Percentiles rank a stretch among this genome's conserved stretches.
phyloP scores from a whole-genome alignment of 2,113 vertebrate genomes.

The Halichoerus grypus region DNA sequence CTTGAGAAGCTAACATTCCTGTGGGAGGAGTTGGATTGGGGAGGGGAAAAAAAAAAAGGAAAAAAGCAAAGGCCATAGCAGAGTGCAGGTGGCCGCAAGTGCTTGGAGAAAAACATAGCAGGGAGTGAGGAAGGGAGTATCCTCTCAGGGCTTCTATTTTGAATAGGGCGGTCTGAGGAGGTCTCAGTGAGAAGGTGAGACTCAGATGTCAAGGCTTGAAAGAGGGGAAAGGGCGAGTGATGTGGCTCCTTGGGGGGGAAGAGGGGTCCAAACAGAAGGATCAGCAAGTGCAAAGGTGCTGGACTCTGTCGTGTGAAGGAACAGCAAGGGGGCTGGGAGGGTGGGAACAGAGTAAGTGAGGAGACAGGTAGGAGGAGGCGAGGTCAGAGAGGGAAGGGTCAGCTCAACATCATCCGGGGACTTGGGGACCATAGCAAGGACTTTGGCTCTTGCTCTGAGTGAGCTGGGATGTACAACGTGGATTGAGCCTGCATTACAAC shows the following conservation, averaged over 20 bases:
- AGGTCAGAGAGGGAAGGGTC: neutral
- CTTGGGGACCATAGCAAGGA: neutral
- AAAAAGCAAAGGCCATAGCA: neutral
- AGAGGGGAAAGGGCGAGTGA: too few relatives aligned
- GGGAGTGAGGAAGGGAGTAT: neutral
- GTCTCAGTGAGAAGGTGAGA: neutral
- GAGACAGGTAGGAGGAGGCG: neutral
- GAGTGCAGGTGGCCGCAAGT: neutral
- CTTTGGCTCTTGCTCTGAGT: neutral
- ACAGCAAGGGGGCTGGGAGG: neutral
- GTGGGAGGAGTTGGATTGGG: neutral
- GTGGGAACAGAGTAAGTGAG: neutral
- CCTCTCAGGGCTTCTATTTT: neutral
- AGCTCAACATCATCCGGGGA: fast-evolving
- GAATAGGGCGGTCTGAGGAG: neutral
- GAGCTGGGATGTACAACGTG: neutral
- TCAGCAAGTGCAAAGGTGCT: neutral
- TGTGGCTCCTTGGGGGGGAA: neutral
- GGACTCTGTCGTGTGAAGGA: neutral
- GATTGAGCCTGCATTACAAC: fast-evolving
- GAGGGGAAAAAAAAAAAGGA: neutral
- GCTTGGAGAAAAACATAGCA: neutral
- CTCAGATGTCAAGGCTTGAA: neutral
- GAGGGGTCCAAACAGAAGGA: neutral
- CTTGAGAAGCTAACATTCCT: conserved; percentile 32